Evolutionary conservation across 1,140 invertebrate species (phyloP).

Genomic region (Drosophila rhopaloa): DNA sequence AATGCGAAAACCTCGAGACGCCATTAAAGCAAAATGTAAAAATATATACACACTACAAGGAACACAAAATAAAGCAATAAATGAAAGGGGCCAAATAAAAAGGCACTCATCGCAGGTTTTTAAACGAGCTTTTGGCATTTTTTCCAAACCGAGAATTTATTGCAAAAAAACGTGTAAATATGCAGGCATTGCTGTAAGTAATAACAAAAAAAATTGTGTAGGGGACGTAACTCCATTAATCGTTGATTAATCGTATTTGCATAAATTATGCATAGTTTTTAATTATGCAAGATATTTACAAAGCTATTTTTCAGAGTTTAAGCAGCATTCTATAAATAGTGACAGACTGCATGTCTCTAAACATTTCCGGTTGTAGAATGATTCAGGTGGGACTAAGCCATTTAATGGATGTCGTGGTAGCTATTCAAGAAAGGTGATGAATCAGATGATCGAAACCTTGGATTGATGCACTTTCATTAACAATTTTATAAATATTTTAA

Average conservation of each 20-base stretch:
- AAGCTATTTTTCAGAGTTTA: conserved; percentile 36
- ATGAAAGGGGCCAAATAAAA: conserved; percentile 13
- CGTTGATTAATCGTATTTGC: conserved; percentile 71
- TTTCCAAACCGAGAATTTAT: conserved; percentile 51
- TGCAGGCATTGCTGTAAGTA: conserved; percentile 40
- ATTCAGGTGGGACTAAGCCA: conserved; percentile 22
- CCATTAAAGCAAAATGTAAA: conserved; percentile 37
- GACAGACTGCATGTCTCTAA: conserved; percentile 31
- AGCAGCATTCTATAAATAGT: conserved; percentile 58
- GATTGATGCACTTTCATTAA: too few relatives aligned
- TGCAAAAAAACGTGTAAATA: conserved; percentile 73
- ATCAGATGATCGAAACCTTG: not conserved
- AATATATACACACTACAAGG: conserved; percentile 4
- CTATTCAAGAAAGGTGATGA: conserved; percentile 1
- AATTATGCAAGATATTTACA: conserved; percentile 55
- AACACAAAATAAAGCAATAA: conserved; percentile 14
- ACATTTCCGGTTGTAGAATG: conserved; percentile 32
- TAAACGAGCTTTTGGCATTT: conserved; percentile 39
- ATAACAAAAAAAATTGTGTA: conserved; percentile 7
- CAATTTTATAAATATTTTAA: too few relatives aligned
- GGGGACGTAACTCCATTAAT: conserved; percentile 49
- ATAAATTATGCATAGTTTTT: conserved; percentile 69
- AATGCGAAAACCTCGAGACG: conserved; percentile 32
- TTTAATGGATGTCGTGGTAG: conserved; percentile 16
- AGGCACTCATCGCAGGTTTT: conserved; percentile 31